Base-by-base conservation (phyloP, 2,888 invertebrate genomes). In the Eulithis prunata region DNA sequence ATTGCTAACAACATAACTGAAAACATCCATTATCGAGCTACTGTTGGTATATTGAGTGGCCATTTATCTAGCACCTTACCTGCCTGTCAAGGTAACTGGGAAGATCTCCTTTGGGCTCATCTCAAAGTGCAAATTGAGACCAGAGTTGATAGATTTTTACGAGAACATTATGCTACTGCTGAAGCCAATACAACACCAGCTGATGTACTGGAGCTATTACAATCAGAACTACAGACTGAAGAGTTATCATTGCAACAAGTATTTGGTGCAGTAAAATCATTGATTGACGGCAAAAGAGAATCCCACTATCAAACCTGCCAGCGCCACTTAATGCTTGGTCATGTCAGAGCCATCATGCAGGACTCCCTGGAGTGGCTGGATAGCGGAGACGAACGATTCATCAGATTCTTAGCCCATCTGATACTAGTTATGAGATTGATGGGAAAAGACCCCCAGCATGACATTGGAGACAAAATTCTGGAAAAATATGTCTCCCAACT, bases 21-120 rank as follows among this genome's bases (percentile, higher is more conserved):
- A 74, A 95, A 94, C 70, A 87, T 93, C 8, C 90, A 94, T 71
- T 93, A 93, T 66, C 84, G 89, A 75, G 97, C 97, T 4, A 94
- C 97, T 13, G 94, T 97, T 67, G 97, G 95, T 2, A 94, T 96
- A 57, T 94, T 98, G 56, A 97, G 98, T 87, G 99, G 99, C 0
- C 96, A 98, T 83, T 87, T 98, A 49, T 92, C 95, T 41, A 95
- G 96, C 6, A 85, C 98, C n/a, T 86, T 98, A 47, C 94, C 96
- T 0, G 95, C 96, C 11, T 96, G 97, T 69, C 90, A 95, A 75
- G 92, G 93, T n/a, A 95, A 95, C 36, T 99, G 98, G 98, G 96
- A 97, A 78, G 99, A 99, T 85, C 91, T 96, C 69, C 89, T 99
- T 36, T 99, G 99, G 99, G 97, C 97, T 1, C 96, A 97, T 84